Base-by-base conservation (phyloP, 1,140 invertebrate genomes). In the Meloidogyne hapla region DNA sequence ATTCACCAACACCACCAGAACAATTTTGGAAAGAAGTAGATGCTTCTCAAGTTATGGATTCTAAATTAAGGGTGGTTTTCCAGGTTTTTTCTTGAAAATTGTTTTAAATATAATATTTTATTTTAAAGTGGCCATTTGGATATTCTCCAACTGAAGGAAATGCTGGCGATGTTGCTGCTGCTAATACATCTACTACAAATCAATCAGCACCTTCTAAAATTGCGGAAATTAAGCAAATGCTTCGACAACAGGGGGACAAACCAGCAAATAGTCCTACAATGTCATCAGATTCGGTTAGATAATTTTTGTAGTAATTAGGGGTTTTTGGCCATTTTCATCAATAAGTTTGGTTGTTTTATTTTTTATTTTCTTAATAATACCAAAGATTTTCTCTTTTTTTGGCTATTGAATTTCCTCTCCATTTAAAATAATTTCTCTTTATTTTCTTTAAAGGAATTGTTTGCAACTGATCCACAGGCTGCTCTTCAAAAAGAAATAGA, bases 31-130 rank as follows among this genome's bases (percentile, higher is more conserved):
- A 85, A 75, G 71, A 23, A 18, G 77, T 83, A 0, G 74, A 78
- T 48, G 63, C 80, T 12, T 23, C 81, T 3, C 74, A 86, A 28
- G 65, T 86, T 15, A 84, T 83, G 75, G 86, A 86, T 74, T 81
- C 85, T 33, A 87, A 87, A 61, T 71, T 86, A 33, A 76, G 79
- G 68, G 84, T 85, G 6, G 69, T 77, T 1, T 81, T 81, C 63
- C 48, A 56, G 18, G 48, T 56, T 56, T n/a, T 56, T 56, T 42
- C 40, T 18, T 15, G 15, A 2, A 18, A 48, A 15, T 15, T 48
- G 18, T 3, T 48, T n/a, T 48, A 48, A 48, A 6, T 33, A 0
- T 6, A 33, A 18, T 18, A 4, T 18, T 3, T n/a, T n/a, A 1
- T 0, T 56, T 56, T 21, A 6, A 21, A 56, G 48, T 69, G 56